Conservation (phyloP, 1,140 invertebrate species). For the Calliopsis andreniformis region DNA sequence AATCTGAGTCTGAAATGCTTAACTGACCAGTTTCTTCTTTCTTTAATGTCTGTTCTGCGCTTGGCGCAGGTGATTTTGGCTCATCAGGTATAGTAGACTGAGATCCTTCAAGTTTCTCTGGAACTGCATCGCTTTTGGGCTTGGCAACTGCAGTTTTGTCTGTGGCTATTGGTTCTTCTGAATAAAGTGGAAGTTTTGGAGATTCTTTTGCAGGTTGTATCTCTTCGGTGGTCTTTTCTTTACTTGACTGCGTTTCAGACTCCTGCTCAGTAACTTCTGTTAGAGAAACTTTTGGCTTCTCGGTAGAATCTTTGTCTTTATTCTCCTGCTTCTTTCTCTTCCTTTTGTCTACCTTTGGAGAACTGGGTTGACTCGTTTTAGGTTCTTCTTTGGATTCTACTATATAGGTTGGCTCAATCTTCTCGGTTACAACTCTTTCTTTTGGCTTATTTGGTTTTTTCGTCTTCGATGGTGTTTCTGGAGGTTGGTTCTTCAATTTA, state of each 20-base stretch:
- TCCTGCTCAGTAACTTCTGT: neutral
- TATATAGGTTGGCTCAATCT: neutral
- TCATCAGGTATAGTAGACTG: neutral
- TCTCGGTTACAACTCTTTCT: slow-evolving; percentile 30
- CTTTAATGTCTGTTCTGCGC: neutral
- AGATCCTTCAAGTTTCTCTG: neutral
- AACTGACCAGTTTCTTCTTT: neutral
- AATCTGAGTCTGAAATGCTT: neutral
- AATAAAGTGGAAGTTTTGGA: neutral
- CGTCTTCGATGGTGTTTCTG: neutral
- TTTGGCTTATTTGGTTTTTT: slow-evolving; percentile 43
- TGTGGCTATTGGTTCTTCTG: neutral
- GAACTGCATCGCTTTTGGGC: neutral
- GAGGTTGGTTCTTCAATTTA: neutral
- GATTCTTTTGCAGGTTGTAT: neutral
- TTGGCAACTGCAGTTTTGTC: neutral
- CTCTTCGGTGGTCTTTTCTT: neutral
- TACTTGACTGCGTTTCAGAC: neutral
- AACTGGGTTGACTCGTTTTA: slow-evolving; percentile 1
- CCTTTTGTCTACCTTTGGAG: neutral
- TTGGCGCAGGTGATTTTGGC: neutral
- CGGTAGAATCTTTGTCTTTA: neutral
- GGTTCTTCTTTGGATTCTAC: slow-evolving; percentile 16
- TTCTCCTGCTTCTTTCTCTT: slow-evolving; percentile 7
- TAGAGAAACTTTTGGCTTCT: neutral